Conservation (phyloP, 1,140 invertebrate genomes). For the Brachionus angularis region DNA sequence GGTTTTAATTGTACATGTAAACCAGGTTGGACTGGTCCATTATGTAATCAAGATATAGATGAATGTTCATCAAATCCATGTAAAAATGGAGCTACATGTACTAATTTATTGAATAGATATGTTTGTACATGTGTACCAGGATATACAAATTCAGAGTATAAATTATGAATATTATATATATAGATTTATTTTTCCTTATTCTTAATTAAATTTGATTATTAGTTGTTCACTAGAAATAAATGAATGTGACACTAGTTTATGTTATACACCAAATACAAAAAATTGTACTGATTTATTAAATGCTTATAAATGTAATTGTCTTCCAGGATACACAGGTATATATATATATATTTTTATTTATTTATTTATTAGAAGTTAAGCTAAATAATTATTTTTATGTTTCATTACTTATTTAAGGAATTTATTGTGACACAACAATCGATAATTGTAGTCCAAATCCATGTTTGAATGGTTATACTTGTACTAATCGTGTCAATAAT, state of each 20-base stretch:
- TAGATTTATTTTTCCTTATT: too few relatives aligned
- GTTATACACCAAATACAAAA: background rate
- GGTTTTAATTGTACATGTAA: slow-evolving; percentile 46
- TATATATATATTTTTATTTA: too few relatives aligned
- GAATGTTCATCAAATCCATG: slow-evolving; percentile 37
- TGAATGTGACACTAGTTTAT: slow-evolving; percentile 41
- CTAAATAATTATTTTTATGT: background rate
- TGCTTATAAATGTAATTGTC: slow-evolving; percentile 78
- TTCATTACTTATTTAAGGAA: background rate
- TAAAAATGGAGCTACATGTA: slow-evolving; percentile 11
- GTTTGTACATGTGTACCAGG: slow-evolving; percentile 4
- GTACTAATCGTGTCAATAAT: too few relatives aligned
- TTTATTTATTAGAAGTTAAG: background rate
- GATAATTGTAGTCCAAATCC: too few relatives aligned
- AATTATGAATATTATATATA: too few relatives aligned
- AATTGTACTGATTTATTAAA: slow-evolving; percentile 70
- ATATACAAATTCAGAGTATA: background rate
- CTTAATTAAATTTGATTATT: too few relatives aligned
- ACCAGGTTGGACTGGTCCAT: slow-evolving; percentile 69
- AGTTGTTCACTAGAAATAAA: slow-evolving; percentile 39
- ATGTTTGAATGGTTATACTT: too few relatives aligned
- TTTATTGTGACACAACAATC: background rate
- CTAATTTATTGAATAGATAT: background rate
- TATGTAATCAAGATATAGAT: slow-evolving; percentile 60
- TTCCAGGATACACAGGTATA: too few relatives aligned